Evolutionary conservation across 1,140 invertebrate genomes (phyloP), one percentile per base, ranked within the genome.

Genomic region (Drosophila orena): DNA sequence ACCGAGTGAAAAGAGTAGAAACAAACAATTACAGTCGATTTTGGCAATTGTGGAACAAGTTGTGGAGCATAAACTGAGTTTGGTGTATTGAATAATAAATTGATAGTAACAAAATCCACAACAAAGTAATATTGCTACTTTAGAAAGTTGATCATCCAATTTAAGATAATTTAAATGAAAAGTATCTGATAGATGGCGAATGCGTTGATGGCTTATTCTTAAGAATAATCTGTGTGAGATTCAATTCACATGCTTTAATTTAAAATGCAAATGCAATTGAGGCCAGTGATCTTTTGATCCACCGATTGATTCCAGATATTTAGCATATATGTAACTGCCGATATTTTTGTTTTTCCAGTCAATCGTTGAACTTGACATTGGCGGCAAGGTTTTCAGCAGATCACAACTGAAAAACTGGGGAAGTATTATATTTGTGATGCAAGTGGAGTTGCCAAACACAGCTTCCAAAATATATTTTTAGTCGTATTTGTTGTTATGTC

Each of bases 301-400:
- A 47, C 20, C 60, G 35, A 20, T 69, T 56, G 22, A 30, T 53
- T 58, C 7, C 38, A 62, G 4, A 42, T 43, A 47, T 10, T 10
- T 47, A 6, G 4, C 14, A 42, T 73, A 47, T 52, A 42, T 73
- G 43, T 52, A 30, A 65, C 30, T 22, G 38, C 20, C 6, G 3
- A 14, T 50, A 43, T 22, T 5, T 24, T 50, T 12, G 12, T 22
- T 11, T 38, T 46, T n/a, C 14, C 27, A 40, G 35, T 62, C 46
- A 54, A 43, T 11, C 56, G 11, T 58, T 79, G 76, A 79, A 74
- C 77, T 79, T 79, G 77, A 74, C 76, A 73, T 78, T 69, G 64
- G 49, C 40, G 27, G 38, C 24, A 38, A 15, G 10, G 35, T 27
- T 1, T 42, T 42, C 38, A 27, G 43, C 54, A 12, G 54, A 10